These are phyloP conservation scores for Noctilio leporinus DNA, from an alignment of 2,113 vertebrate genomes.

Conservation along the genomic window DNA sequence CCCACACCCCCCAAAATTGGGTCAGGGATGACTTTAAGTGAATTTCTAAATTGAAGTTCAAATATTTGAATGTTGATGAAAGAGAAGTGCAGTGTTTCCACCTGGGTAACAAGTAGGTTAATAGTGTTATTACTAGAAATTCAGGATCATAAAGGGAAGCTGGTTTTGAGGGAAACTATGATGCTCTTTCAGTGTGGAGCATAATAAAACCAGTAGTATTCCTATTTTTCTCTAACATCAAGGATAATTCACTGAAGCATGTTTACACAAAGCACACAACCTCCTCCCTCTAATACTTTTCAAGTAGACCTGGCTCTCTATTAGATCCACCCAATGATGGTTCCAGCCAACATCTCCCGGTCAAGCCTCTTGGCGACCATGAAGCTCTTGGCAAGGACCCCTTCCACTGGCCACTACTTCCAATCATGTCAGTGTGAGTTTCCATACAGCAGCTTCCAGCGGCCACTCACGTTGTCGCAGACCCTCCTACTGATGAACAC, in stretches of 20 bases:
- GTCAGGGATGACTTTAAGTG: neutral
- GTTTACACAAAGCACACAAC: slow-evolving; percentile 30
- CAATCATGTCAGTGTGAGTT: neutral
- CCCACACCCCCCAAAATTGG: neutral
- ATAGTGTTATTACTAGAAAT: slow-evolving; percentile 13
- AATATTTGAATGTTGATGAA: neutral
- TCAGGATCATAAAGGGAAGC: neutral
- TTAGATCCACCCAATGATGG: neutral
- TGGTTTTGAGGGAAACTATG: slow-evolving; percentile 32
- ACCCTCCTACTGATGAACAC: too few relatives aligned
- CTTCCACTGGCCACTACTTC: neutral
- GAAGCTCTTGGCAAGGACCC: neutral
- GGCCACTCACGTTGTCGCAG: neutral
- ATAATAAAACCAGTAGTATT: neutral
- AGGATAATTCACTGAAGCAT: slow-evolving; percentile 26
- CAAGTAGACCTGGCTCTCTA: neutral
- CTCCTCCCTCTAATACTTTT: neutral
- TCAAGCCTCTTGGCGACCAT: neutral
- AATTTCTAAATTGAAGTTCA: slow-evolving; percentile 4
- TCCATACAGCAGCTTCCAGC: neutral
- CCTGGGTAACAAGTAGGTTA: neutral
- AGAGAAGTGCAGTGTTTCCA: neutral
- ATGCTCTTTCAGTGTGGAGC: neutral
- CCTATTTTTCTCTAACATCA: neutral
- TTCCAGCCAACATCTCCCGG: neutral